Evolutionary conservation across 2,888 invertebrate genomes (phyloP), one percentile per base, ranked within the genome.

Genomic region (Acleris literana): DNA sequence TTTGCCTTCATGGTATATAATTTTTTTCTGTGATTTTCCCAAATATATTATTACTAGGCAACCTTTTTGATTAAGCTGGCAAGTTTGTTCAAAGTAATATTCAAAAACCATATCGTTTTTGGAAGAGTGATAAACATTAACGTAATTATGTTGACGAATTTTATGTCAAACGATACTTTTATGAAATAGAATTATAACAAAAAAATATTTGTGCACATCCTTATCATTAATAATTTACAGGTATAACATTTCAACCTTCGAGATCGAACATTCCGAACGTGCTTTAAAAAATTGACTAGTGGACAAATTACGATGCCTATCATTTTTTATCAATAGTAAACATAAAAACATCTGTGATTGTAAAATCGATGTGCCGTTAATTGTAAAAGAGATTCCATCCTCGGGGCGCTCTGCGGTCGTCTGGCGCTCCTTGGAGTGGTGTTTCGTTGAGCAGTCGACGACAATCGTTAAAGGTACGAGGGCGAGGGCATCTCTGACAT

Each of bases 381-480:
- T 73, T 79, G 72, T 78, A 77, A 74, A 73, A 78, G 75, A 76
- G 57, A 56, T 53, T 79, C 81, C 61, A 66, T 71, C 78, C 80
- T 79, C 78, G 80, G 82, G 77, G 82, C 79, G 83, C 80, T 70
- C 76, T 75, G 78, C 77, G 71, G 76, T 75, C 75, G 72, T 78
- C 73, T 79, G 75, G 80, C 82, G 82, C 82, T 84, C 84, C 80
- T 74, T 80, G 68, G 81, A 82, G 82, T 80, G 75, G 70, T 74
- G 72, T 77, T 86, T 83, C 69, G 70, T 82, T 79, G 75, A 80
- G 74, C 74, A 74, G 83, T 83, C 74, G 74, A 78, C 75, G 75
- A 82, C 77, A 90, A 90, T 87, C 85, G 81, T 89, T 78, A 91
- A 92, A 92, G 92, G 92, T 90, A 84, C 85, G 87, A 72, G 74